Percentiles rank a stretch among this genome's conserved stretches.
Evolutionary conservation across 2,113 vertebrate genomes (phyloP).

Genomic region (Maccullochella peelii): DNA sequence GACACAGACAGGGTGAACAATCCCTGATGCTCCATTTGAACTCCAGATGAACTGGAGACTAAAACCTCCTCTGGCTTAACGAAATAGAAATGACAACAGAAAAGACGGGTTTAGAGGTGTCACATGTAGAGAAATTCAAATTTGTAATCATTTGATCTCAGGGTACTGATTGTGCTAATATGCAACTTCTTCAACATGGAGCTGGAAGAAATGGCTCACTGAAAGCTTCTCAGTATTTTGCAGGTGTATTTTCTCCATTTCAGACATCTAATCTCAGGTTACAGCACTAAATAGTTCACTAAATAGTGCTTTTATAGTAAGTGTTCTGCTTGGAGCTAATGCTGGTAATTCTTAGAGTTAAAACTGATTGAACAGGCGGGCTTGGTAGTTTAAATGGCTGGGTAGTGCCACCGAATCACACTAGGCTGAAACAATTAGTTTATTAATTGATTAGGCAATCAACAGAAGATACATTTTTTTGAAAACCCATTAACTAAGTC

Average conservation of each 20-base stretch:
- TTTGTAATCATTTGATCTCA: slow-evolving; percentile 58
- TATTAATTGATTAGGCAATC: not conserved
- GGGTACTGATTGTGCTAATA: slow-evolving; percentile 16
- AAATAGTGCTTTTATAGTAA: not conserved
- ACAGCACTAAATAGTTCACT: not conserved
- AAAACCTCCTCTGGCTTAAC: slow-evolving; percentile 66
- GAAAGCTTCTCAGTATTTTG: slow-evolving; percentile 7
- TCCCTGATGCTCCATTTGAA: slow-evolving; percentile 87
- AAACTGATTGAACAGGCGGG: not conserved
- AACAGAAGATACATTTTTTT: not conserved
- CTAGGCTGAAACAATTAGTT: not conserved
- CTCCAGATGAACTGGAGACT: slow-evolving; percentile 80
- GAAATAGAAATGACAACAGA: slow-evolving; percentile 61
- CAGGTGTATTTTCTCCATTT: not conserved
- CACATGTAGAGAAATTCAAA: slow-evolving; percentile 44
- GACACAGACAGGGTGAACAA: slow-evolving; percentile 86
- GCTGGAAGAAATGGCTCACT: not conserved
- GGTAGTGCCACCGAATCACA: not conserved
- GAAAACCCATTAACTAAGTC: not conserved
- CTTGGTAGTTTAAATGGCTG: not conserved
- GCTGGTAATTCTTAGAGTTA: not conserved
- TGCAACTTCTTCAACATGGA: slow-evolving; percentile 9
- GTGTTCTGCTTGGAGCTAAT: not conserved
- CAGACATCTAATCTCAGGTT: not conserved
- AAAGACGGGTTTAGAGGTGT: slow-evolving; percentile 40